phyloP scores from a whole-genome alignment of 2,888 invertebrate species.

The Oligia strigilis region DNA sequence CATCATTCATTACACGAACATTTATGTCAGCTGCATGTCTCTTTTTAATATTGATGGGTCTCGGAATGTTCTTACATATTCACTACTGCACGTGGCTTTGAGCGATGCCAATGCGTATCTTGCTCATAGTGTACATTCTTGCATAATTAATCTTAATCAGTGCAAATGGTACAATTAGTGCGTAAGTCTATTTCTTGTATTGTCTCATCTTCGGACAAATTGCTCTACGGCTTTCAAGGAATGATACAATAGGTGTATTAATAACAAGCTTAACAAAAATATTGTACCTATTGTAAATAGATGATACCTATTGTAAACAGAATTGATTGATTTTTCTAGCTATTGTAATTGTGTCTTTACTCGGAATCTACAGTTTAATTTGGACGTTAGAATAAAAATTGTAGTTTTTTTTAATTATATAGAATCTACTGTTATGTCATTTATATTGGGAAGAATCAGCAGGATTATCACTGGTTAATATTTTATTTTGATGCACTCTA shows the following conservation, averaged over 20 bases:
- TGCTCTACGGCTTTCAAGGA: neutral
- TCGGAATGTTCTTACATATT: constrained; percentile 54
- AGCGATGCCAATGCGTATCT: constrained; percentile 52
- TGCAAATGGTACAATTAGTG: constrained; percentile 34
- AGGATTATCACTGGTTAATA: neutral
- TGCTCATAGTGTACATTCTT: constrained; percentile 41
- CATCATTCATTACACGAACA: constrained; percentile 51
- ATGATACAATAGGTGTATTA: constrained; percentile 27
- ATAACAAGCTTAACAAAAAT: constrained; percentile 30
- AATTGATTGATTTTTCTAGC: constrained; percentile 4
- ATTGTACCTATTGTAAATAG: neutral
- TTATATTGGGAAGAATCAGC: neutral
- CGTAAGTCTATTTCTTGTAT: constrained; percentile 24
- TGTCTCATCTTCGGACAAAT: constrained; percentile 30
- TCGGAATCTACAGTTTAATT: constrained; percentile 5
- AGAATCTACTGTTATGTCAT: constrained; percentile 6
- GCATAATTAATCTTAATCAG: constrained; percentile 45
- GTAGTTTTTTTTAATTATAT: neutral
- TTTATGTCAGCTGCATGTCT: constrained; percentile 31
- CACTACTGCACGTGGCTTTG: constrained; percentile 56
- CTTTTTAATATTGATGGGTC: constrained; percentile 55
- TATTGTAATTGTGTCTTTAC: constrained; percentile 35
- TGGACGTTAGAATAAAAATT: neutral
- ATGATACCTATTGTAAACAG: neutral
- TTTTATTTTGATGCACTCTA: neutral